Evolutionary conservation across 2,888 invertebrate genomes (phyloP).

Genomic region (Suillia variegata): DNA sequence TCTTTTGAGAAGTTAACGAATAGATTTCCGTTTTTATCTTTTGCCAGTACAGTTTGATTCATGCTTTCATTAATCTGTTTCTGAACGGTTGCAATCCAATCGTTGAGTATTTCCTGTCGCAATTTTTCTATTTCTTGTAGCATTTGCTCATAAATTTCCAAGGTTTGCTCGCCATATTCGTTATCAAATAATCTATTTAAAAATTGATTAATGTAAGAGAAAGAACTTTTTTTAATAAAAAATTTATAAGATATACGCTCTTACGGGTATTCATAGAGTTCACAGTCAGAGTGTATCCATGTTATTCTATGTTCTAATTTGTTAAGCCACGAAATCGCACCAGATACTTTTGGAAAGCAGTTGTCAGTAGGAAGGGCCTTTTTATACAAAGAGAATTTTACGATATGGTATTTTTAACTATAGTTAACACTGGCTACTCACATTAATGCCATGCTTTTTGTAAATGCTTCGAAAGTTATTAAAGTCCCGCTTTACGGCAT

Average conservation of each 20-base stretch:
- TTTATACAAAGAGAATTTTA: too few relatives aligned
- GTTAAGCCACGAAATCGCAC: slow-evolving; percentile 73
- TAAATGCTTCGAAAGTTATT: slow-evolving; percentile 64
- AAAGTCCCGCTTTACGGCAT: slow-evolving; percentile 69
- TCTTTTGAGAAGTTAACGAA: slow-evolving; percentile 71
- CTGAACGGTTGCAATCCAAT: slow-evolving; percentile 74
- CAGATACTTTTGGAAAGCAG: slow-evolving; percentile 78
- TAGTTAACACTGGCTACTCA: slow-evolving; percentile 25
- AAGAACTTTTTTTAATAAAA: too few relatives aligned
- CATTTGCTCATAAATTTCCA: slow-evolving; percentile 68
- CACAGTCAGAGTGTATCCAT: slow-evolving; percentile 67
- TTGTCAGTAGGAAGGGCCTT: slow-evolving; percentile 67
- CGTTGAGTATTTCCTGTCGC: slow-evolving; percentile 68
- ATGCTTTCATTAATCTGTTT: slow-evolving; percentile 69
- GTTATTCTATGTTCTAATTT: slow-evolving; percentile 69
- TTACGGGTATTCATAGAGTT: slow-evolving; percentile 70
- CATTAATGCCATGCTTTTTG: slow-evolving; percentile 30
- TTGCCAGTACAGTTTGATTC: slow-evolving; percentile 64
- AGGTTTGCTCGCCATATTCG: slow-evolving; percentile 60
- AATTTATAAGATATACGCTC: slow-evolving; percentile 46
- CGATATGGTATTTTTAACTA: too few relatives aligned
- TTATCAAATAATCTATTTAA: slow-evolving; percentile 64
- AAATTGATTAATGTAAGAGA: neutral
- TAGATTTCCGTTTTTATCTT: slow-evolving; percentile 63
- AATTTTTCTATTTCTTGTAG: slow-evolving; percentile 68